These are phyloP conservation scores for Schizotus pectinicornis DNA, from an alignment of 2,888 invertebrate genomes.

Conservation along the genomic window DNA sequence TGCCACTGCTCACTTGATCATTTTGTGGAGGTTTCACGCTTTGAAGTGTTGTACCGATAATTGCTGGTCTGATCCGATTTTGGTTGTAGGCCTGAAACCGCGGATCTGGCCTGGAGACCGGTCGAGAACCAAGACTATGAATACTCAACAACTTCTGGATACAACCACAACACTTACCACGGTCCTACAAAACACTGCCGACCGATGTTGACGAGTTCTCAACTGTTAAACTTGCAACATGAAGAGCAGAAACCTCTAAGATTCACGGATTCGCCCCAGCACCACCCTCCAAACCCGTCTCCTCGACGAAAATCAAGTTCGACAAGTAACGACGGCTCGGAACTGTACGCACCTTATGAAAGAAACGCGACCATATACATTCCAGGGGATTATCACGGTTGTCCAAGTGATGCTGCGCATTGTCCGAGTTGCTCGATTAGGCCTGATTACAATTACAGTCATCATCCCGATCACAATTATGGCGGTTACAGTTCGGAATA, in stretches of 20 bases:
- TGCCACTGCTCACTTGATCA: too few relatives aligned
- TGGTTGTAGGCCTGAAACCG: constrained; percentile 47
- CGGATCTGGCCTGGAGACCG: constrained; percentile 55
- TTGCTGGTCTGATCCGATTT: background rate
- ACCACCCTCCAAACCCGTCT: constrained; percentile 65
- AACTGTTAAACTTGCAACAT: constrained; percentile 59
- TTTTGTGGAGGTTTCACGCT: too few relatives aligned
- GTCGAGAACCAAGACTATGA: constrained; percentile 61
- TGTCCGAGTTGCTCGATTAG: constrained; percentile 48
- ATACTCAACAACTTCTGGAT: constrained; percentile 64
- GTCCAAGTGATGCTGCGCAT: constrained; percentile 44
- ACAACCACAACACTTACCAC: constrained; percentile 89
- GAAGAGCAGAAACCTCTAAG: constrained; percentile 71
- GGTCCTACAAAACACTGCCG: constrained; percentile 81
- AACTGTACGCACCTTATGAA: constrained; percentile 61
- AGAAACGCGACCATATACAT: constrained; percentile 59
- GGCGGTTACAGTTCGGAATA: constrained; percentile 55
- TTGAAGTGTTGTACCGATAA: too few relatives aligned
- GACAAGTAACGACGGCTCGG: constrained; percentile 73
- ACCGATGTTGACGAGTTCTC: constrained; percentile 65
- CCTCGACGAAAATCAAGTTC: constrained; percentile 76
- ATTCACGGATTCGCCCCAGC: constrained; percentile 78
- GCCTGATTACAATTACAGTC: constrained; percentile 45
- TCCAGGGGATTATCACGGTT: constrained; percentile 54
- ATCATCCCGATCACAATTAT: constrained; percentile 47